Evolutionary conservation across 2,888 invertebrate species (phyloP).

Genomic region (Mallateleia sp.): DNA sequence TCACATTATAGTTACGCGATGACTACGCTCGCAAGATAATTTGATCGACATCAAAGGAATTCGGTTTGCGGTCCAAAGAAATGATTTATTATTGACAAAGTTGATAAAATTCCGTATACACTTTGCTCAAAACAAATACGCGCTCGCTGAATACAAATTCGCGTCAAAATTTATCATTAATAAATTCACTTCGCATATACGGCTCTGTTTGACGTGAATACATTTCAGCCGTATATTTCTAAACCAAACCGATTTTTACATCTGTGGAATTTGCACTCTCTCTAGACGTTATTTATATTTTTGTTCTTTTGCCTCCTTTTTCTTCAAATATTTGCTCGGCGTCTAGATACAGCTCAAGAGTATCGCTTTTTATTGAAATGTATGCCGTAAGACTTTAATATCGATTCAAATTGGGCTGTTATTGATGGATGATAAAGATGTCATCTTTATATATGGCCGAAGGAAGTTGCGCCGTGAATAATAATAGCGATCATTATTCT

Average conservation of each 20-base stretch:
- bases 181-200: slow-evolving; percentile 20
- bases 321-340: slow-evolving; percentile 44
- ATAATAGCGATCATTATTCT: slow-evolving; percentile 65
- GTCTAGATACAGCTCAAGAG: background rate
- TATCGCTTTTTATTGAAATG: slow-evolving; percentile 51
- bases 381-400: slow-evolving; percentile 49
- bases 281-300: background rate
- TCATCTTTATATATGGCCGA: slow-evolving; percentile 56
- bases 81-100: slow-evolving; percentile 47
- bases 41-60: slow-evolving; percentile 57
- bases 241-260: slow-evolving; percentile 23
- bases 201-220: slow-evolving; percentile 5
- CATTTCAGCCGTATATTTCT: slow-evolving; percentile 11
- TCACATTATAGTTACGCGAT: slow-evolving; percentile 34
- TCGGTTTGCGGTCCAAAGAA: slow-evolving; percentile 29
- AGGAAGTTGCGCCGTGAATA: slow-evolving; percentile 63
- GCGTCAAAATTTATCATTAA: slow-evolving; percentile 28
- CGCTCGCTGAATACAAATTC: slow-evolving; percentile 18
- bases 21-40: slow-evolving; percentile 50
- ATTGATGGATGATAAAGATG: slow-evolving; percentile 69
- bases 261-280: slow-evolving; percentile 6
- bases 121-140: slow-evolving; percentile 27
- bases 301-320: background rate
- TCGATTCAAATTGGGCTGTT: slow-evolving; percentile 60
- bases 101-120: slow-evolving; percentile 34